Base-by-base conservation (phyloP, 2,797 vertebrate genomes). In the Rhyacichthys aspro region DNA sequence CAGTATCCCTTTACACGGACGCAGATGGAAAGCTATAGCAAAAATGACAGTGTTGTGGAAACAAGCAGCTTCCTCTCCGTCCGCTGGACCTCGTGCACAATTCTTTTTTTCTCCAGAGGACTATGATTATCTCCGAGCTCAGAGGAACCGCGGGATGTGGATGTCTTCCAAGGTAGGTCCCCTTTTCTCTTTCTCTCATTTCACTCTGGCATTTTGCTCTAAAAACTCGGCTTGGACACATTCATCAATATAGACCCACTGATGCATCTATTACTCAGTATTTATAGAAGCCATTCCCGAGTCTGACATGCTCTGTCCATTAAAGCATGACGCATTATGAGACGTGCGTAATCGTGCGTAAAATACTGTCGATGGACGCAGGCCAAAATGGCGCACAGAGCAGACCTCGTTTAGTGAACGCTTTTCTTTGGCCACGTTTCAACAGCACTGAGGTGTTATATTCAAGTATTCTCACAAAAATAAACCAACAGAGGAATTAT, bases 1-100 rank as follows among this genome's bases (percentile, higher is more conserved):
- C 91, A 88, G 70, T 85, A 92, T 91, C 91, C 91, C 91, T 92
- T 93, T 93, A 93, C 88, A 76, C 61, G 79, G 87, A 89, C 66
- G 74, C 75, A 76, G 83, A 86, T 58, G 85, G 89, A 89, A 86
- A 86, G 78, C 79, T 82, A 72, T 72, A 81, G 82, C 83, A 84
- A 83, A 85, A 87, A 80, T 34, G 82, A 87, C 87, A 81, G 64
- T 71, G 59, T 70, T 56, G 59, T 82, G 85, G 84, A 90, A 88
- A 83, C 37, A 55, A 87, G 87, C 84, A 86, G 68, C 76, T 79
- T 74, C 77, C 68, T 79, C 70, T 70, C 70, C 72, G 72, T 84
- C 78, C 55, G 74, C 74, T 89, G 89, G 86, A 90, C 87, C 76
- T 87, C 49, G 74, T 88, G 89, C 90, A 90, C 84, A 87, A 79